A percentile compares a stretch with the other conserved stretches of the same genome.
Evolutionary conservation across 2,113 vertebrate genomes (phyloP).

Genomic region (Sorex araneus): DNA sequence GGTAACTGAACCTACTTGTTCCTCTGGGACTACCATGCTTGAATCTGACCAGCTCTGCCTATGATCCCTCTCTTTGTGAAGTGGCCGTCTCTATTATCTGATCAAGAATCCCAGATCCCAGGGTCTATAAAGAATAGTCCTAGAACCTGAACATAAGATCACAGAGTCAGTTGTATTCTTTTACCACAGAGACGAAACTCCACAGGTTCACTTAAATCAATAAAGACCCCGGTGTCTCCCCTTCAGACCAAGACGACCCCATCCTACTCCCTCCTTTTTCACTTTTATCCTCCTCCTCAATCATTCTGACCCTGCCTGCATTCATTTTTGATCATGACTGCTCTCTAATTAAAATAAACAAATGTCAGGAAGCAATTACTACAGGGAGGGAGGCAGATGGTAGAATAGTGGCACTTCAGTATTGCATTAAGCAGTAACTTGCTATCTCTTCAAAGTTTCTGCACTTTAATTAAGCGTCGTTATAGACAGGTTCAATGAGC

Average conservation of each 20-base stretch:
- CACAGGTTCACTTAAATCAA: no score
- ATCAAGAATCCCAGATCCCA: conserved; percentile 1
- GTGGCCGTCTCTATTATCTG: neutral
- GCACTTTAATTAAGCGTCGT: conserved; percentile 89
- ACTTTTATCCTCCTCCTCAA: conserved; percentile 75
- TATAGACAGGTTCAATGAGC: conserved; percentile 88
- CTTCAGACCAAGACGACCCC: neutral
- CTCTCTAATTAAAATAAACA: conserved; percentile 92
- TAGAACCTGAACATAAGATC: neutral
- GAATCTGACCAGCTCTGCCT: neutral
- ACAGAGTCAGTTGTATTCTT: neutral
- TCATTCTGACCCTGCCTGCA: conserved; percentile 74
- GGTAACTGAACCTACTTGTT: neutral
- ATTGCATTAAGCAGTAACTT: conserved; percentile 89
- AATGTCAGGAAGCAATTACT: conserved; percentile 91
- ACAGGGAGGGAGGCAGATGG: conserved; percentile 89
- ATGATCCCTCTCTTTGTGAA: conserved; percentile 19
- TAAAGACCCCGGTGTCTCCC: neutral
- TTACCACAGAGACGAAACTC: neutral
- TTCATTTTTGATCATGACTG: conserved; percentile 88
- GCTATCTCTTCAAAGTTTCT: conserved; percentile 90
- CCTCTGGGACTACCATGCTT: neutral
- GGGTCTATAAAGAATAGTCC: neutral
- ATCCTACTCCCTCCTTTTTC: conserved; percentile 64
- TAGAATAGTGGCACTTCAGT: conserved; percentile 87